Evolutionary conservation across 64 coral and sea anemone species (phyloP), one percentile per base, ranked within the genome.

Genomic region (Orbicella faveolata): DNA sequence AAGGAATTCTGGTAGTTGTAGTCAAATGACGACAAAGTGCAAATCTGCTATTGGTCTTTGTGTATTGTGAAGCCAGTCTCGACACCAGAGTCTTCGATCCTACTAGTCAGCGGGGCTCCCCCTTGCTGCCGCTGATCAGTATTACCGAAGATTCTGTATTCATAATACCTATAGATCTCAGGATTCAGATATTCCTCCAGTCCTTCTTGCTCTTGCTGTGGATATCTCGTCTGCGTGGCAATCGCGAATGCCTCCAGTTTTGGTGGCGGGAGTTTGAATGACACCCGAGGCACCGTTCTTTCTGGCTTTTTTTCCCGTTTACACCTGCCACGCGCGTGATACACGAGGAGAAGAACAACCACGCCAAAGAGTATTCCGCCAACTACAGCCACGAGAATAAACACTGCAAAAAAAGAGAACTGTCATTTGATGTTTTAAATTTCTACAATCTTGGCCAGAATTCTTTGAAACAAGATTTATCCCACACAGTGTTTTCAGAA

Each of bases 131-230:
- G 12, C 55, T 59, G 55, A 59, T 16, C 2, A 14, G 15, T 59
- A 59, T 8, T 59, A 59, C 11, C 6, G 11, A 59, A 59, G 55
- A 16, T 16, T 9, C 55, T 59, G 55, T 59, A 59, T 14, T 16
- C 55, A 59, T 16, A 59, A 59, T 62, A 85, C 82, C 82, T 85
- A 62, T 85, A 85, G 52, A 85, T 72, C 41, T 85, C 65, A 25
- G 82, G 82, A 85, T 85, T 65, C 36, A 85, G 39, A 33, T 52
- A 52, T 35, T 69, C 11, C 52, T 85, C 64, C 0, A 72, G 11
- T 9, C 52, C 82, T 3, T 70, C 21, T 2, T 85, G 34, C 26
- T 85, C 82, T n/a, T 72, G 19, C 44, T 85, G 82, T 25, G 82
- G 82, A 39, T 72, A 85, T 30, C 33, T 69, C 2, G 82, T 52